Evolutionary conservation across 2,113 vertebrate genomes (phyloP), one percentile per base, ranked within the genome.

Genomic region (Hemicordylus capensis): DNA sequence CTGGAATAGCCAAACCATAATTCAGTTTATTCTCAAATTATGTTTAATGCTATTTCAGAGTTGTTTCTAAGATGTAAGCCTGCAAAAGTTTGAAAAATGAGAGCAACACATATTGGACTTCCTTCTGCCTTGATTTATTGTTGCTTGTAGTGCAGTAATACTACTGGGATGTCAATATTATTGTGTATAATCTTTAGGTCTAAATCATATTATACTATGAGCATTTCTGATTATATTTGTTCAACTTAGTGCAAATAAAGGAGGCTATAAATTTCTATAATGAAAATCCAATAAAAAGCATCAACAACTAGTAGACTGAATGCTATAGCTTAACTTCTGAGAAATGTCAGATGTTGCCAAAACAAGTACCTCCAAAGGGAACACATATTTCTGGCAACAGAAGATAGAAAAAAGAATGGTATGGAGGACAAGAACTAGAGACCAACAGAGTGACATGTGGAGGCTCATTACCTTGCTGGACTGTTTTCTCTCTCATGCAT

Each of bases 231-330:
- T 66, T 76, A 54, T 66, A 66, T 84, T 67, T 84, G 34, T 56
- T 66, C 82, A 76, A 76, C 5, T 34, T 66, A 76, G 59, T 61
- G n/a, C 61, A 56, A 76, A 67, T 37, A 63, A n/a, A 76, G 15
- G 46, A 56, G 17, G 44, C 67, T 58, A 85, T 78, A 85, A 77
- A 85, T 67, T n/a, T 28, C 17, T 56, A 56, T 67, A 77, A 69
- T 76, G 48, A 77, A 84, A 67, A 84, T n/a, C 19, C 28, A n/a
- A 77, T 58, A 73, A 9, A 73, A 46, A 70, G 37, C 8, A 82
- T 58, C 70, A 54, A n/a, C 51, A 72, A 58, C 54, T 81, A 72
- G 22, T 42, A 26, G 51, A 54, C 56, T 51, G 22, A 67, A 44
- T 37, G 28, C 4, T 44, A 58, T 44, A 66, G 15, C 34, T 84